Conservation (phyloP, 2,797 vertebrate species). For the Sebastes diploproa region DNA sequence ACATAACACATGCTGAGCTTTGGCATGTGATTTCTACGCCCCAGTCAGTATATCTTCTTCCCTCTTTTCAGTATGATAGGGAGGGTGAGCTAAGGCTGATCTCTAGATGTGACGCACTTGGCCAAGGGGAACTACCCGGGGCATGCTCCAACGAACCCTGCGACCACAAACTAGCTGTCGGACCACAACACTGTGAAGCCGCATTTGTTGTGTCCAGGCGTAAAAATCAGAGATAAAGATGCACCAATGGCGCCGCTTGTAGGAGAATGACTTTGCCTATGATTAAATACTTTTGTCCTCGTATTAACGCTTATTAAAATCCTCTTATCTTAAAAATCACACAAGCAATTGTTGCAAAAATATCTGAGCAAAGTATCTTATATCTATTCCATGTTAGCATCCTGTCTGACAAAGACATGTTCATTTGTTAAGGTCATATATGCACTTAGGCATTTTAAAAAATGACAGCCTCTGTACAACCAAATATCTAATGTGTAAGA, state of each 20-base stretch:
- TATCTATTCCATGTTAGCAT: not conserved
- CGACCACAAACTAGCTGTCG: constrained; percentile 33
- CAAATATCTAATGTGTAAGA: constrained; percentile 4
- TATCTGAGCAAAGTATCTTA: not conserved
- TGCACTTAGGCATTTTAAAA: constrained; percentile 22
- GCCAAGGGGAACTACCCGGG: constrained; percentile 34
- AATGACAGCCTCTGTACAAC: constrained; percentile 1
- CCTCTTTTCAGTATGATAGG: constrained; percentile 39
- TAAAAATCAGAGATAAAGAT: constrained; percentile 12
- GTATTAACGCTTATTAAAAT: not conserved
- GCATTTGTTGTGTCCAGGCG: constrained; percentile 1
- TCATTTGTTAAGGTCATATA: constrained; percentile 20
- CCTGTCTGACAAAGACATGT: not conserved
- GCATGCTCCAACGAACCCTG: constrained; percentile 42
- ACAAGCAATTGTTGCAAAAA: not conserved
- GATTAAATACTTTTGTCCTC: not conserved
- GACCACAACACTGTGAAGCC: constrained; percentile 13
- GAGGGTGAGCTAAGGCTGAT: constrained; percentile 38
- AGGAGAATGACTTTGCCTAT: not conserved
- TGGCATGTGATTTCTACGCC: constrained; percentile 62
- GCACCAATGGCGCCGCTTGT: not conserved
- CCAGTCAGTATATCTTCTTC: constrained; percentile 51
- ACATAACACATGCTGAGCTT: constrained; percentile 75
- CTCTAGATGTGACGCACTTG: constrained; percentile 45
- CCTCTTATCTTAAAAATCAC: not conserved